These are phyloP conservation scores for Aphelinus atriplicis DNA, from an alignment of 1,140 invertebrate genomes.

Conservation along the genomic window DNA sequence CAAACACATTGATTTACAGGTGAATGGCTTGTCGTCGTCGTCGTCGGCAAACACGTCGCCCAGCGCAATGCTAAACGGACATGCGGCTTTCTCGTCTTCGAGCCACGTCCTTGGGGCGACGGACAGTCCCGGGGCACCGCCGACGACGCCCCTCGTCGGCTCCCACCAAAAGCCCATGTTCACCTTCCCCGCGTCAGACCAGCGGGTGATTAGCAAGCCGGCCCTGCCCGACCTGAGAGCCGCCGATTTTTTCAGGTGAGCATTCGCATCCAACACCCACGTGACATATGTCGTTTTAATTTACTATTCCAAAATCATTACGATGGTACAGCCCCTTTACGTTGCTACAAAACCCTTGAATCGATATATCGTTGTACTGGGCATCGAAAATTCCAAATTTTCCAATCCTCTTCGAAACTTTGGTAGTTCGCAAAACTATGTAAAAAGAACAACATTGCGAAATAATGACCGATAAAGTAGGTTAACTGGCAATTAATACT, in stretches of 20 bases:
- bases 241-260: slow-evolving; percentile 70
- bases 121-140: slow-evolving; percentile 44
- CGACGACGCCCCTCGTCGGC: slow-evolving; percentile 53
- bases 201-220: slow-evolving; percentile 57
- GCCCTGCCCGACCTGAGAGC: slow-evolving; percentile 70
- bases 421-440: no score
- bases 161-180: slow-evolving; percentile 60
- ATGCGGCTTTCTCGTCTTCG: not conserved
- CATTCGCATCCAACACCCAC: no score
- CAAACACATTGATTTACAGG: not conserved
- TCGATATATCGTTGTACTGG: no score
- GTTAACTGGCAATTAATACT: no score
- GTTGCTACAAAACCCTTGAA: no score
- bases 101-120: slow-evolving; percentile 17
- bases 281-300: no score
- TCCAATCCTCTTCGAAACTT: no score
- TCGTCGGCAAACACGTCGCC: not conserved
- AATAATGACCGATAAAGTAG: no score
- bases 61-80: slow-evolving; percentile 3
- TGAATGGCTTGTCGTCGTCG: not conserved
- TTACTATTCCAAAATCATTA: no score
- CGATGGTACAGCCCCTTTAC: no score
- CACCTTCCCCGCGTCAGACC: slow-evolving; percentile 53
- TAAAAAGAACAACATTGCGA: no score
- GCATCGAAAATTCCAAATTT: no score